Percentiles rank a stretch among this genome's conserved stretches.
These are phyloP conservation scores for Oncorhynchus gorbuscha DNA, from an alignment of 2,113 vertebrate genomes.

Conservation along the genomic window DNA sequence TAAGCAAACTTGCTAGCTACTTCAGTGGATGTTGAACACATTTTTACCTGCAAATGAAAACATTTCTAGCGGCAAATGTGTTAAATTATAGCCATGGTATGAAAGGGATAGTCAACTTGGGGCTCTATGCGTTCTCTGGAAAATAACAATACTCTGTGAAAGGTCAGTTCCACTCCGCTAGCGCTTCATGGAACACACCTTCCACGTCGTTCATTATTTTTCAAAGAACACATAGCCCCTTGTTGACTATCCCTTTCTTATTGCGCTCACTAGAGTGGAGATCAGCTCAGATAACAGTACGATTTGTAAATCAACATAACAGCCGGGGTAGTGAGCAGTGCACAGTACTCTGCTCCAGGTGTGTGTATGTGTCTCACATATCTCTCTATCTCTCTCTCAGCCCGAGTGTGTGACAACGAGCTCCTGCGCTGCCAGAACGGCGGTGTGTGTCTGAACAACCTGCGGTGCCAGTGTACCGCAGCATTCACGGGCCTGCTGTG, in stretches of 20 bases:
- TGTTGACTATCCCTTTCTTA: not conserved
- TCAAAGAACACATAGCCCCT: no score
- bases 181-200: no score
- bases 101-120: no score
- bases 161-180: no score
- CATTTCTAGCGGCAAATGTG: not conserved
- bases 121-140: no score
- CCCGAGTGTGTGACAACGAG: slow-evolving; percentile 93
- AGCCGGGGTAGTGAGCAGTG: no score
- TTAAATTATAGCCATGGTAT: not conserved
- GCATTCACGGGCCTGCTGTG: slow-evolving; percentile 88
- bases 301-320: not conserved
- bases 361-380: slow-evolving; percentile 28
- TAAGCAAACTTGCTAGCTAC: no score
- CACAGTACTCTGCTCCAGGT: not conserved
- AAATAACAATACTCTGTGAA: no score
- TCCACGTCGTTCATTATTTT: no score
- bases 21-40: no score
- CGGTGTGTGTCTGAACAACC: slow-evolving; percentile 87
- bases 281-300: not conserved
- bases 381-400: slow-evolving; percentile 69
- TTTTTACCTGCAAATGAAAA: no score
- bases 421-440: slow-evolving; percentile 95
- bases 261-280: not conserved
- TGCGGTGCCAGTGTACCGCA: slow-evolving; percentile 84